A percentile compares a stretch with the other conserved stretches of the same genome.
Evolutionary conservation across 30 jellyfish, hydroid and myxozoan genomes (phyloP).

Genomic region (Nemopilema nomurai): DNA sequence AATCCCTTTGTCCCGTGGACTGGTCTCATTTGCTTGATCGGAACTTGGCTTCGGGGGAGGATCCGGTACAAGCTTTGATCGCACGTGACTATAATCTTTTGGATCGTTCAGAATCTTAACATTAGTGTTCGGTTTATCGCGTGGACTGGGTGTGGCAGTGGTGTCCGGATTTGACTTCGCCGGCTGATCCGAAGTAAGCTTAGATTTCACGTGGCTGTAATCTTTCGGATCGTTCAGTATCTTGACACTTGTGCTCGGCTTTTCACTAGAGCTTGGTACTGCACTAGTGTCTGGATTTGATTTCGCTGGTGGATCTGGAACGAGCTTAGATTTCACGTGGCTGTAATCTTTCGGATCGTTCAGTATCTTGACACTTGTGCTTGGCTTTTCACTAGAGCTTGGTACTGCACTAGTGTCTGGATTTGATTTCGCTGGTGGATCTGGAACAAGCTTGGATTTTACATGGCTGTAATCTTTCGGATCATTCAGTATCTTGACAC

Average conservation of each 20-base stretch:
- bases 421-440: constrained; percentile 37
- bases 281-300: constrained; percentile 6
- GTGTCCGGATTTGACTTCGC: constrained; percentile 22
- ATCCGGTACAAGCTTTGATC: constrained; percentile 40
- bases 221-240: constrained; percentile 61
- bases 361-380: constrained; percentile 41
- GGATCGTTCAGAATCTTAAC: constrained; percentile 63
- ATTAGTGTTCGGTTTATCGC: constrained; percentile 28
- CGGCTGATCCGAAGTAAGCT: constrained; percentile 33
- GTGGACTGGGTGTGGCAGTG: constrained; percentile 25
- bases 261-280: constrained; percentile 6
- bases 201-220: constrained; percentile 56
- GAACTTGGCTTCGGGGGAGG: not conserved
- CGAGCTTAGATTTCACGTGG: constrained; percentile 52
- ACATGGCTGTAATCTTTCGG: constrained; percentile 70
- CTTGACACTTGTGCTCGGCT: constrained; percentile 43
- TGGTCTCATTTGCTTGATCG: not conserved
- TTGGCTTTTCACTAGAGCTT: constrained; percentile 2
- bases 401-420: not conserved
- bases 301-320: constrained; percentile 40
- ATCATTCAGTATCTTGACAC: constrained; percentile 55
- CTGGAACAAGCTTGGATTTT: constrained; percentile 49
- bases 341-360: constrained; percentile 66
- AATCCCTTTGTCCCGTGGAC: constrained; percentile 21
- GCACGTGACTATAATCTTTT: constrained; percentile 40